Evolutionary conservation across 2,113 vertebrate species (phyloP).

Genomic region (Scytalopus superciliaris): DNA sequence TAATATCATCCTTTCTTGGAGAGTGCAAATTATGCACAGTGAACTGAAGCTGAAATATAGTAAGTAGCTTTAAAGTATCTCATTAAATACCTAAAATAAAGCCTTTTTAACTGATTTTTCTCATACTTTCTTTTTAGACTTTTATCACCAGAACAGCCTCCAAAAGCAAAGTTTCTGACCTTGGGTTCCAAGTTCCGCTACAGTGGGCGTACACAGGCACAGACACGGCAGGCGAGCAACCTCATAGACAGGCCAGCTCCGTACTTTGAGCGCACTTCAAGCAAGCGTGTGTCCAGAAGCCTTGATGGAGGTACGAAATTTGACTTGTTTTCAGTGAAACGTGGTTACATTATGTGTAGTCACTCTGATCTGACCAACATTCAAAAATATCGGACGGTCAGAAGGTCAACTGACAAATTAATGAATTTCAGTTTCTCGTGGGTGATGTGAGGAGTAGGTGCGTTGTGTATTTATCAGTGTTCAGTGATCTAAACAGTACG

Average conservation of each 20-base stretch:
- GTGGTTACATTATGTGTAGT: neutral
- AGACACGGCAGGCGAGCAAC: constrained; percentile 83
- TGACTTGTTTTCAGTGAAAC: too few species aligned
- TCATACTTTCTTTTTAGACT: constrained; percentile 64
- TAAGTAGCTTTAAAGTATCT: neutral
- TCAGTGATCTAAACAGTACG: neutral
- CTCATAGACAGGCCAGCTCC: constrained; percentile 87
- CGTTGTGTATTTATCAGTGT: neutral
- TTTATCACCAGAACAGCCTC: constrained; percentile 82
- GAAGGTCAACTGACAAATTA: neutral
- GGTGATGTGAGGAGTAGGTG: neutral
- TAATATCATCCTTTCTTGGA: neutral
- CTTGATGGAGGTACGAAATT: constrained; percentile 80
- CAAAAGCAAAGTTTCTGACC: constrained; percentile 84
- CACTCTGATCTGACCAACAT: neutral
- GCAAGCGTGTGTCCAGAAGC: constrained; percentile 83
- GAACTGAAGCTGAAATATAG: neutral
- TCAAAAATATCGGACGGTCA: neutral
- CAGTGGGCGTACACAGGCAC: constrained; percentile 86
- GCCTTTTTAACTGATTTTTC: neutral
- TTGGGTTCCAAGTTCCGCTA: constrained; percentile 90
- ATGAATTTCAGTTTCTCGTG: neutral
- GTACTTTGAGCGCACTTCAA: constrained; percentile 81
- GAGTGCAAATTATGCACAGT: neutral
- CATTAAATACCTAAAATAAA: neutral